Evolutionary conservation across 1,140 invertebrate genomes (phyloP), one percentile per base, ranked within the genome.

Genomic region (Vollenhovia emeryi): DNA sequence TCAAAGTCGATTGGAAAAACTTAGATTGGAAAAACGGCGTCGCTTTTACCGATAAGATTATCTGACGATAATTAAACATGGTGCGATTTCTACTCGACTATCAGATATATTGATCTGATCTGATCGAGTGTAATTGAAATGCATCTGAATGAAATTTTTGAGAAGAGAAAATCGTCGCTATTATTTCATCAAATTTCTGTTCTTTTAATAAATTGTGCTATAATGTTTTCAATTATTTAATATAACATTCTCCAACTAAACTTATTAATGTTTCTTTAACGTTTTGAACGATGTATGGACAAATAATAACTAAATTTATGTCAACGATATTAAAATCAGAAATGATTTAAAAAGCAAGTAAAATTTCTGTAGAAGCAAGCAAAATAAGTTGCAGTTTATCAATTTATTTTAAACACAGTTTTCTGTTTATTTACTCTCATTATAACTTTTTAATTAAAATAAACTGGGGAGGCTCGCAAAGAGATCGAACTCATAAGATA

Each of bases 1-100:
- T 79, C 60, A 66, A 79, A 79, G 43, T 78, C 15, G n/a, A 64
- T 48, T 48, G 59, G 3, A 59, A 75, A 33, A 45, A 18, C 11
- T 76, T 76, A 60, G 13, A 76, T 45, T 62, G n/a, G 55, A 60
- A 68, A 79, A 79, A 79, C 60, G 75, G 75, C 75, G 27, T 79
- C 30, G 11, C 59, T 68, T 79, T 36, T 48, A 33, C 50, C 7
- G 27, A 33, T 21, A 40, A 33, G 13, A 66, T 45, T 52, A 11
- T 30, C 13, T 64, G 9, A 9, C 13, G 27, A 66, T 74, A 69
- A 48, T 59, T 27, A 40, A 75, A 8, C 50, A 24, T 73, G 11
- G 0, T 71, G 24, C 45, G 7, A 55, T 24, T 40, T 36, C 4
- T 36, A 3, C 7, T 52, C 36, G 11, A 75, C 24, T 60, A 27